Conservation (phyloP, 1,140 invertebrate species). For the Campoletis sonorensis region DNA sequence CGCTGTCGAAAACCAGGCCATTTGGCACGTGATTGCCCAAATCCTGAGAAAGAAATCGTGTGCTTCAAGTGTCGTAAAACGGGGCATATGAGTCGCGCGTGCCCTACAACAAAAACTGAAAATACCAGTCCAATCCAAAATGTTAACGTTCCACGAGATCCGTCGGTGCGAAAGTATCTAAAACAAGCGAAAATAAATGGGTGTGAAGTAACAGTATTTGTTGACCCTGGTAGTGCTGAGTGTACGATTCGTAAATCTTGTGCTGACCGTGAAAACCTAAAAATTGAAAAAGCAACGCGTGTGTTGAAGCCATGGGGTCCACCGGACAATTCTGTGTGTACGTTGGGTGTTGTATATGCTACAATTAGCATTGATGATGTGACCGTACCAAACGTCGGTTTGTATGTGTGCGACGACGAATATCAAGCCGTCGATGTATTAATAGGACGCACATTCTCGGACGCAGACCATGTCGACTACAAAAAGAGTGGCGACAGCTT, state of each 20-base stretch:
- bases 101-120: no score
- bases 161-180: slow-evolving; percentile 34
- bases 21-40: no score
- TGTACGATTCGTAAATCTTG: background rate
- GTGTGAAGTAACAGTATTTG: background rate
- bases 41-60: no score
- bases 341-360: background rate
- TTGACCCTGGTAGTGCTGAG: background rate
- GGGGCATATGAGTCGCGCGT: no score
- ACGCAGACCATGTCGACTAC: slow-evolving; percentile 40
- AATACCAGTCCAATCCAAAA: no score
- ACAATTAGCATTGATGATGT: background rate
- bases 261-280: background rate
- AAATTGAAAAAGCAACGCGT: background rate
- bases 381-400: slow-evolving; percentile 26
- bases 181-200: slow-evolving; percentile 25
- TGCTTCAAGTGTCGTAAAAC: no score
- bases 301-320: background rate
- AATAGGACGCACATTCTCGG: slow-evolving; percentile 52
- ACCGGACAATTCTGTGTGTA: background rate
- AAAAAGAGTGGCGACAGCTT: slow-evolving; percentile 8
- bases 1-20: no score
- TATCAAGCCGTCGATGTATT: slow-evolving; percentile 45
- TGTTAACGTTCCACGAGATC: background rate
- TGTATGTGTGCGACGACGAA: slow-evolving; percentile 47